Percentiles rank a stretch among this genome's conserved stretches.
Conservation (phyloP, 2,113 vertebrate species). For the Heterotilapia buettikoferi region DNA sequence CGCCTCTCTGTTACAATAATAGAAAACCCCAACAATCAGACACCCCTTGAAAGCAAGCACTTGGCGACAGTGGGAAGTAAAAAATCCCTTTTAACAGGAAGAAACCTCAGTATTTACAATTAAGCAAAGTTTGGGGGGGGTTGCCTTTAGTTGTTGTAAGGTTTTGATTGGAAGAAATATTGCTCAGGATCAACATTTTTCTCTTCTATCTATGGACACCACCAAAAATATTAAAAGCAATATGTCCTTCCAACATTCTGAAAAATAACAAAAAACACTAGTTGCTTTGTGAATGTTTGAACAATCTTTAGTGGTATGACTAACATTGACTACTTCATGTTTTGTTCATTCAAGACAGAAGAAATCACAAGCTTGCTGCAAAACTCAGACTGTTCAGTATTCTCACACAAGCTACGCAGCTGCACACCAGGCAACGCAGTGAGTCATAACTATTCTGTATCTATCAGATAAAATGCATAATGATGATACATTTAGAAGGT, state of each 20-base stretch:
- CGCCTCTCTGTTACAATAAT: neutral
- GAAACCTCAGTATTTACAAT: neutral
- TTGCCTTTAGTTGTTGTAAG: neutral
- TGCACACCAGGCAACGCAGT: neutral
- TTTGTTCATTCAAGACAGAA: constrained; percentile 14
- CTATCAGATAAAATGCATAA: neutral
- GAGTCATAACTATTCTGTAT: neutral
- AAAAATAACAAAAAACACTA: too few relatives aligned
- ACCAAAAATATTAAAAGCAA: neutral
- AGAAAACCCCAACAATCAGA: neutral
- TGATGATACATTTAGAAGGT: neutral
- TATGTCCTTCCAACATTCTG: neutral
- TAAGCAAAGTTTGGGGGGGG: neutral
- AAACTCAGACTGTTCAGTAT: neutral
- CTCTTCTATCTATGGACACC: neutral
- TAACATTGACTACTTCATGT: neutral
- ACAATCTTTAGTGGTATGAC: neutral
- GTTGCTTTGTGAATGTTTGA: neutral
- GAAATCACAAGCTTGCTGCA: neutral
- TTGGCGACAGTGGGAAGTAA: neutral
- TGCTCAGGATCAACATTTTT: neutral
- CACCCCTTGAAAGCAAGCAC: neutral
- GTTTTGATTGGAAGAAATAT: neutral
- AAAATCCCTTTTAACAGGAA: neutral
- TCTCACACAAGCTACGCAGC: neutral